These are phyloP conservation scores for Eilema caniola DNA, from an alignment of 2,888 invertebrate genomes.

Conservation along the genomic window DNA sequence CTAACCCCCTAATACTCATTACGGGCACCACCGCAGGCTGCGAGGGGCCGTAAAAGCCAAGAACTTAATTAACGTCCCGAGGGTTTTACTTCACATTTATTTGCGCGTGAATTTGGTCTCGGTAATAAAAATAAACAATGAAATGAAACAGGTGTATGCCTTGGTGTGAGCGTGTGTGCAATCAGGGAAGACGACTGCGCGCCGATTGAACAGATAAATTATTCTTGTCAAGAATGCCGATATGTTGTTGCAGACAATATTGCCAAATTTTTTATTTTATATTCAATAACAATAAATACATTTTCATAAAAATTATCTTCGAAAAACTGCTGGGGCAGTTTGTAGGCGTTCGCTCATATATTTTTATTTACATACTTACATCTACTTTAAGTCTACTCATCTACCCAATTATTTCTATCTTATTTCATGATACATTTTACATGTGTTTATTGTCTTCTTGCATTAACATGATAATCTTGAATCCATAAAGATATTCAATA, in stretches of 20 bases:
- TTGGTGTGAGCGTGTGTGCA: slow-evolving; percentile 16
- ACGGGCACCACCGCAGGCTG: slow-evolving; percentile 62
- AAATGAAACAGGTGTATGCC: slow-evolving; percentile 45
- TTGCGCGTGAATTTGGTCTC: slow-evolving; percentile 77
- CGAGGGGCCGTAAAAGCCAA: slow-evolving; percentile 74
- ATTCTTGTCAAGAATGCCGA: slow-evolving; percentile 3
- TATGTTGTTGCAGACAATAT: neutral
- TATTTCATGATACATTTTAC: no score
- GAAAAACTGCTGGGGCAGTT: no score
- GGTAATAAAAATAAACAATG: slow-evolving; percentile 80
- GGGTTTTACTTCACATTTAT: slow-evolving; percentile 75
- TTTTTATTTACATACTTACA: no score
- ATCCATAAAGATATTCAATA: no score
- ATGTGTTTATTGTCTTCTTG: no score
- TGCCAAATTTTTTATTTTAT: no score
- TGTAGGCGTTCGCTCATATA: no score
- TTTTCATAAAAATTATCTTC: no score
- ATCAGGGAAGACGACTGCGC: slow-evolving; percentile 13
- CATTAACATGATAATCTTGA: no score
- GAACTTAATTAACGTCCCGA: slow-evolving; percentile 80
- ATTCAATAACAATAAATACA: no score
- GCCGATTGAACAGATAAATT: slow-evolving; percentile 18
- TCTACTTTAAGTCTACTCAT: no score
- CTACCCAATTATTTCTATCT: no score
- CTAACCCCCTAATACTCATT: slow-evolving; percentile 67